phyloP scores from a whole-genome alignment of 2,113 vertebrate species.

The Dicerorhinus sumatrensis region DNA sequence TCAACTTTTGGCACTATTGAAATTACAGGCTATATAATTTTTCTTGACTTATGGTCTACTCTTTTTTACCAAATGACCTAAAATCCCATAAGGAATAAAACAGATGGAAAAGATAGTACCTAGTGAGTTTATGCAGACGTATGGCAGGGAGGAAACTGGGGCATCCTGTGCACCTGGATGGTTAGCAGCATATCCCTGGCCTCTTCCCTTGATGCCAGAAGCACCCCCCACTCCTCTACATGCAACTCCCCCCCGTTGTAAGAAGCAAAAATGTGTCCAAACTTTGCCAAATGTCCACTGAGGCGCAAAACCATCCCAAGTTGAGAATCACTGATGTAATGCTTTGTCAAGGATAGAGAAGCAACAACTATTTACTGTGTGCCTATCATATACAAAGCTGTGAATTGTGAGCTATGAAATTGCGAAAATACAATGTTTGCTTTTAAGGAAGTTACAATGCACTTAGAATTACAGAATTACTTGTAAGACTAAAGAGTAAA shows the following conservation, averaged over 20 bases:
- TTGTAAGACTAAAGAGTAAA: not conserved
- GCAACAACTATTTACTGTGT: not conserved
- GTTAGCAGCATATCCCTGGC: not conserved
- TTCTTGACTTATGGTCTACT: slow-evolving; percentile 50
- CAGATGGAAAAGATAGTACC: slow-evolving; percentile 69
- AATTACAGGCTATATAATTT: not conserved
- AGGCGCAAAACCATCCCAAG: not conserved
- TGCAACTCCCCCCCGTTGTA: not conserved
- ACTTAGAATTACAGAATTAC: not conserved
- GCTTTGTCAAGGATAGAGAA: not conserved
- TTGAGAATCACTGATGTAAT: not conserved
- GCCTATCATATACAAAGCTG: not conserved
- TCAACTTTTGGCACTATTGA: not conserved
- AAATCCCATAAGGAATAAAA: slow-evolving; percentile 57
- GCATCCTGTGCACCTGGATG: not conserved
- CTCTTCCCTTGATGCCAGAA: not conserved
- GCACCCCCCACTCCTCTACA: not conserved
- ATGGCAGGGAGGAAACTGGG: slow-evolving; percentile 80
- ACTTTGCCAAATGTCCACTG: not conserved
- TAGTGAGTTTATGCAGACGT: slow-evolving; percentile 78
- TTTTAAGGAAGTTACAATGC: not conserved
- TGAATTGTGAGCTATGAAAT: not conserved
- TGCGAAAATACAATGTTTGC: not conserved
- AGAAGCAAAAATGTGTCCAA: not conserved
- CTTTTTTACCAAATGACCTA: slow-evolving; percentile 22